Evolutionary conservation across 2,888 invertebrate species (phyloP).

Genomic region (Drosophila pseudotakahashii): DNA sequence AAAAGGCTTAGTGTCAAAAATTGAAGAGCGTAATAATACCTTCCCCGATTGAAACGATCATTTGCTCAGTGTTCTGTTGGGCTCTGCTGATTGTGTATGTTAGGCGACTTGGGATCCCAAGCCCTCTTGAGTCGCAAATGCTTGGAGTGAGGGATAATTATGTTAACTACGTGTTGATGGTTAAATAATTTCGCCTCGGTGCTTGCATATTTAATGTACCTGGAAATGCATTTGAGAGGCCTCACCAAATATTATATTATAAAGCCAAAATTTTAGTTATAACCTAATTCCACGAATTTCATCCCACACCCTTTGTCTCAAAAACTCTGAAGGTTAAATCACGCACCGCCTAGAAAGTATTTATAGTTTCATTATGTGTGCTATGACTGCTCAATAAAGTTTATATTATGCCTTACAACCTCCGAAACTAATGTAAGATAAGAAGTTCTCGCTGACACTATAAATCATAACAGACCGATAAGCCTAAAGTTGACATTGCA

Average conservation of each 20-base stretch:
- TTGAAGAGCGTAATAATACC: no score
- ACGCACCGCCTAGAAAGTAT: conserved; percentile 1
- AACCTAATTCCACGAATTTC: neutral
- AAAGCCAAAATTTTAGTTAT: neutral
- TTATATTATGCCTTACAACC: conserved; percentile 8
- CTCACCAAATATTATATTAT: neutral
- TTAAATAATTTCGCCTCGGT: conserved; percentile 53
- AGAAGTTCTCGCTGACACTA: neutral
- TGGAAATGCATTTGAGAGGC: neutral
- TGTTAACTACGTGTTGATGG: conserved; percentile 76
- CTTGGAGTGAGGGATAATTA: conserved; percentile 62
- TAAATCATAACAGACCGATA: conserved; percentile 9
- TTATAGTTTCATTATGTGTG: conserved; percentile 15
- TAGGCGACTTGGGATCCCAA: neutral
- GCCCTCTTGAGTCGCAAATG: conserved; percentile 41
- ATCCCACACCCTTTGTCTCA: neutral
- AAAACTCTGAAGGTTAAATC: conserved; percentile 15
- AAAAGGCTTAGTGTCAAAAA: no score
- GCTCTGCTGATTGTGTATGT: neutral
- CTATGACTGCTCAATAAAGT: conserved; percentile 13
- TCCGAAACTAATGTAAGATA: neutral
- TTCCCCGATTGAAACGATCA: no score
- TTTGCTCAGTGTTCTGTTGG: conserved; percentile 3
- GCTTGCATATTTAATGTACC: conserved; percentile 26
- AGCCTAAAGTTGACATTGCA: neutral